phyloP scores from a whole-genome alignment of 2,797 vertebrate species.

The Danio albolineatus region DNA sequence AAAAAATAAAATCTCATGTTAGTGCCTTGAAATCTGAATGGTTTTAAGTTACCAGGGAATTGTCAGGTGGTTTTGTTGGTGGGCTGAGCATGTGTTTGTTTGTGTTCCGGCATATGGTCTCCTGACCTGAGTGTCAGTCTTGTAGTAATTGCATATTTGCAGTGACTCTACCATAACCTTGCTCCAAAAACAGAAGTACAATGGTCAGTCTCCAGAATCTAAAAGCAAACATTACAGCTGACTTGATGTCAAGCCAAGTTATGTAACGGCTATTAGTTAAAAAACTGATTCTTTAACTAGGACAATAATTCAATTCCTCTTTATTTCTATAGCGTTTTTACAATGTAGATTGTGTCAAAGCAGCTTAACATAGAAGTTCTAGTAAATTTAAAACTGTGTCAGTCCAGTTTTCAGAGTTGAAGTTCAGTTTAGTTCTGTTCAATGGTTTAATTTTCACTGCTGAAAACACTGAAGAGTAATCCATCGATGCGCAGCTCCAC shows the following conservation, averaged over 20 bases:
- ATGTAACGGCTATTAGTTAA: not conserved
- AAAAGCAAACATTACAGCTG: not conserved
- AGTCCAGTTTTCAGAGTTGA: too few relatives aligned
- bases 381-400: too few relatives aligned
- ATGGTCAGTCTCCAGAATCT: not conserved
- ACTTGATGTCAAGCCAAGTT: not conserved
- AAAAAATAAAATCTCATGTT: too few relatives aligned
- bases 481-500: too few relatives aligned
- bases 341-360: too few relatives aligned
- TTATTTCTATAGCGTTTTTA: too few relatives aligned
- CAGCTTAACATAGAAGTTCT: too few relatives aligned
- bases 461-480: too few relatives aligned
- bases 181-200: not conserved
- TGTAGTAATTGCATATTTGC: not conserved
- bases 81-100: not conserved
- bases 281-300: not conserved
- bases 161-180: not conserved
- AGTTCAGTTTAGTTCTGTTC: too few relatives aligned
- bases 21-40: not conserved
- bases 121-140: constrained; percentile 6
- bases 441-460: too few relatives aligned
- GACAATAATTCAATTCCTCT: not conserved
- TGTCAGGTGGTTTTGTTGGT: constrained; percentile 7
- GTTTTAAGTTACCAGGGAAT: not conserved
- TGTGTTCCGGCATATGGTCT: not conserved